Evolutionary conservation across 2,113 vertebrate species (phyloP).

Genomic region (Atherinomorus stipes): DNA sequence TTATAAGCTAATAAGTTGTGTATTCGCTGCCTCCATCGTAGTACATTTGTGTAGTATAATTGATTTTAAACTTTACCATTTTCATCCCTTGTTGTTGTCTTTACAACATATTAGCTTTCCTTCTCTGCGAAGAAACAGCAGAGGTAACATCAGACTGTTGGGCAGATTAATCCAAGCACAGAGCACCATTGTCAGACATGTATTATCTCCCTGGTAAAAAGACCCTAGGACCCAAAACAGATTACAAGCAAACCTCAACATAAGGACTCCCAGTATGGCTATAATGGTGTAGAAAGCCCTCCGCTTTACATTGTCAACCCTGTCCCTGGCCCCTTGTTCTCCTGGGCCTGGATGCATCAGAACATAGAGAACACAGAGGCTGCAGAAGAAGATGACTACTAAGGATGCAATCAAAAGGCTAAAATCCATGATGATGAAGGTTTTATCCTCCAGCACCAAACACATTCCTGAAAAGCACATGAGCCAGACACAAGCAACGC

Average conservation of each 20-base stretch:
- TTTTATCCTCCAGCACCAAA: no score
- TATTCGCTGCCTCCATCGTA: no score
- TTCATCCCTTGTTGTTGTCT: no score
- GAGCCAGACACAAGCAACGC: no score
- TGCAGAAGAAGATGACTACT: constrained; percentile 12
- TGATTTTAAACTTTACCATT: no score
- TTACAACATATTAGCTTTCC: background rate
- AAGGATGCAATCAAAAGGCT: background rate
- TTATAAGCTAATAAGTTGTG: no score
- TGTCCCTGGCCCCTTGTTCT: background rate
- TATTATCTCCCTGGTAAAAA: rapidly evolving
- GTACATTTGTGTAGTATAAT: no score
- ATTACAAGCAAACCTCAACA: constrained; percentile 1
- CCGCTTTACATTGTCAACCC: constrained; percentile 7
- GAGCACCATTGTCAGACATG: background rate
- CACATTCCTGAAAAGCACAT: no score
- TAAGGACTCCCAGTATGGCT: constrained; percentile 14
- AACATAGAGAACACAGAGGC: constrained; percentile 6
- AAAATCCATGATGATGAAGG: no score
- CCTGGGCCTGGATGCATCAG: constrained; percentile 6
- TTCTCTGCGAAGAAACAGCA: constrained; percentile 14
- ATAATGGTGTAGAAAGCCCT: background rate
- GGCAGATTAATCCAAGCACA: background rate
- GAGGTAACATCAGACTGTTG: constrained; percentile 21
- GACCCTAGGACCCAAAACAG: background rate